phyloP scores from a whole-genome alignment of 2,888 invertebrate genomes.

The Hydraecia micacea region DNA sequence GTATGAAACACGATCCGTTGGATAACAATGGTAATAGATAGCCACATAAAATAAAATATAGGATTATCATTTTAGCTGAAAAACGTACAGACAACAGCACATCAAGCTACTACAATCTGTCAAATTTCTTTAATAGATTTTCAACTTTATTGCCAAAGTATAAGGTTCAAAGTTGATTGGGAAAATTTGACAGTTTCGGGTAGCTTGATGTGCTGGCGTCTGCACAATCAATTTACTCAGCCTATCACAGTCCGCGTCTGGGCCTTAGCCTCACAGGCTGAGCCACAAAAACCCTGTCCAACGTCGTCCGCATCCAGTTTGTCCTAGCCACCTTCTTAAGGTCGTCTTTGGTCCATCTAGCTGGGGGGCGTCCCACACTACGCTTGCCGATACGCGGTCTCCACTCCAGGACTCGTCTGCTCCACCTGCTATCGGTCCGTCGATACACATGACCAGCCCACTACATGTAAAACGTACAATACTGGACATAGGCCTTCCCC shows the following conservation, averaged over 20 bases:
- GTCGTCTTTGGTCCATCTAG: background rate
- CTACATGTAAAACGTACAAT: background rate
- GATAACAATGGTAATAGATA: conserved; percentile 1
- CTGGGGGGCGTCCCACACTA: background rate
- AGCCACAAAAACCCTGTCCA: background rate
- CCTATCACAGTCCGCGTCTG: background rate
- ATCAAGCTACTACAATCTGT: no score
- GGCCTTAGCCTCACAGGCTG: background rate
- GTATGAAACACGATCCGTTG: conserved; percentile 20
- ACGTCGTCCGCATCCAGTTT: background rate
- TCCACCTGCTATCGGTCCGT: background rate
- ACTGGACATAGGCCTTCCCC: background rate
- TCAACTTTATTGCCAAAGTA: no score
- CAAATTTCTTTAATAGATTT: no score
- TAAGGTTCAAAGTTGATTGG: no score
- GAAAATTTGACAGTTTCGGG: no score
- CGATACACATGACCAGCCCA: background rate
- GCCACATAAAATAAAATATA: conserved; percentile 37
- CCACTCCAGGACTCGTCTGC: background rate
- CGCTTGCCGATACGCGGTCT: background rate
- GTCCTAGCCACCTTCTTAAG: background rate
- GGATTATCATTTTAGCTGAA: background rate
- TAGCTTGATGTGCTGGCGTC: no score
- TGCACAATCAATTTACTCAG: background rate
- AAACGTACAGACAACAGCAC: no score